Conservation (phyloP, 2,797 vertebrate genomes). For the Chloroceryle inda region DNA sequence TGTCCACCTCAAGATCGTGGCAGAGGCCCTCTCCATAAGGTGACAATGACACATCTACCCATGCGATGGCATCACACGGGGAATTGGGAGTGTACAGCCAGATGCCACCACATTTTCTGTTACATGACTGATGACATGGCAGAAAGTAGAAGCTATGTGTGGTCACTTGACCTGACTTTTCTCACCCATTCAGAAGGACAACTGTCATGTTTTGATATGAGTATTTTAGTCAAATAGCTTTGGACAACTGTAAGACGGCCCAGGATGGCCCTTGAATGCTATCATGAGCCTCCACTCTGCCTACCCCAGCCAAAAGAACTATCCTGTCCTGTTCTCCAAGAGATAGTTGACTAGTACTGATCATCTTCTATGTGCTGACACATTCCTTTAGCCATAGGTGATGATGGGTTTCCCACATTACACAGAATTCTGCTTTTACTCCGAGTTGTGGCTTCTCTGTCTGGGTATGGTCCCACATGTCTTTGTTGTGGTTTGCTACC, state of each 20-base stretch:
- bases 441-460: background rate
- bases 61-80: fast-evolving
- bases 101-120: background rate
- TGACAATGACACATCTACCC: background rate
- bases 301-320: background rate
- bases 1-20: background rate
- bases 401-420: background rate
- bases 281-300: background rate
- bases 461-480: background rate
- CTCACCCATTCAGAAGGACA: background rate
- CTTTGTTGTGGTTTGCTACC: background rate
- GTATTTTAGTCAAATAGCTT: background rate
- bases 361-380: background rate
- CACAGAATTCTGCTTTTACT: background rate
- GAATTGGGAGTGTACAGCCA: background rate
- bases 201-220: fast-evolving
- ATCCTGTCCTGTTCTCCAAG: background rate
- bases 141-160: background rate
- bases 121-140: background rate
- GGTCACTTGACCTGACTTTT: background rate
- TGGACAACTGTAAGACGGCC: background rate
- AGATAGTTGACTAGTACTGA: background rate
- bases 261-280: background rate
- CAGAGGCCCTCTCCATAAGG: background rate
- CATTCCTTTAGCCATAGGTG: background rate